phyloP scores from a whole-genome alignment of 1,140 invertebrate genomes.

The Sminthurides bifidus region DNA sequence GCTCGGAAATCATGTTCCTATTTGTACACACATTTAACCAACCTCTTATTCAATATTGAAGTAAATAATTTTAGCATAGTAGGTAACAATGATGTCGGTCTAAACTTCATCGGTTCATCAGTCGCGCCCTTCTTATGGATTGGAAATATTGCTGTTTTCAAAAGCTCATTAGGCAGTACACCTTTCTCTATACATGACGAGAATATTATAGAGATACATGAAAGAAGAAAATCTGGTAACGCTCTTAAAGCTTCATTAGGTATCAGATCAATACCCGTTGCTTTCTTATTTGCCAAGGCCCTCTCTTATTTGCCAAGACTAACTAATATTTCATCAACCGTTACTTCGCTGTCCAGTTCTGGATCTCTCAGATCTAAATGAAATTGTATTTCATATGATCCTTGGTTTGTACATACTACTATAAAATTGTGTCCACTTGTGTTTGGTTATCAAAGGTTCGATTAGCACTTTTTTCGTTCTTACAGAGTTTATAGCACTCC shows the following conservation, averaged over 20 bases:
- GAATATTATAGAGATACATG: no score
- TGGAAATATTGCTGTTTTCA: slow-evolving; percentile 6
- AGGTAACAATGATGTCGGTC: slow-evolving; percentile 31
- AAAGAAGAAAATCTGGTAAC: not conserved
- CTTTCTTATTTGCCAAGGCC: not conserved
- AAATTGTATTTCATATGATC: no score
- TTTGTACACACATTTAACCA: slow-evolving; percentile 27
- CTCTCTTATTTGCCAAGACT: no score
- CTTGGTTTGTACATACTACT: no score
- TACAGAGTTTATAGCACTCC: no score
- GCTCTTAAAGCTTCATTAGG: slow-evolving; percentile 1
- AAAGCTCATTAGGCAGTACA: not conserved
- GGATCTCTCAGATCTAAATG: no score
- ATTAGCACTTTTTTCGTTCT: no score
- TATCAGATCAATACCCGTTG: not conserved
- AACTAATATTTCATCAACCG: no score
- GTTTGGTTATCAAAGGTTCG: no score
- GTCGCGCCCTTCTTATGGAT: slow-evolving; percentile 28
- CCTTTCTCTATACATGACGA: no score
- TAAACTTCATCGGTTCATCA: slow-evolving; percentile 25
- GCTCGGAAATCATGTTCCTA: slow-evolving; percentile 19
- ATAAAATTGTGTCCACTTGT: no score
- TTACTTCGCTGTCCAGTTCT: no score
- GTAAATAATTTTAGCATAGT: slow-evolving; percentile 30
- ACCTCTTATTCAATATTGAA: slow-evolving; percentile 23